Evolutionary conservation across 2,113 vertebrate species (phyloP), one percentile per base, ranked within the genome.

Genomic region (Gila orcuttii): DNA sequence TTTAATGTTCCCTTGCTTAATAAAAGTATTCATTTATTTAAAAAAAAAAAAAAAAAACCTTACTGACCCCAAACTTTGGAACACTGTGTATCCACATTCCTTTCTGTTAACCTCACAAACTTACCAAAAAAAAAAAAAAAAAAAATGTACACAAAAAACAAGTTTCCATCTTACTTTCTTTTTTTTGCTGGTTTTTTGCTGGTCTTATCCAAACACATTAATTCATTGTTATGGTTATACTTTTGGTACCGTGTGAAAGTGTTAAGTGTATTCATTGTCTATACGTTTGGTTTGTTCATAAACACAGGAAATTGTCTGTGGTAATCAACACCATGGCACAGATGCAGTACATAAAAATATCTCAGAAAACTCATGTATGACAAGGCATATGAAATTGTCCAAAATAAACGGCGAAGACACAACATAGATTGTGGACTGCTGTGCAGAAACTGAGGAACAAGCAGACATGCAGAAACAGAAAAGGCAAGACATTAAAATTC

Each of bases 381-480:
- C 11, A 15, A 74, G 39, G 11, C 11, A 13, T 47, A 47, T 15
- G 12, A 47, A 47, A 66, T 25, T 1, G 25, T 15, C 39, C 23
- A 13, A 74, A 74, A 74, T 45, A 74, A 25, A 74, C 10, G 25
- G n/a, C 59, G 10, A 25, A 62, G 59, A 62, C n/a, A 62, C 23
- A 62, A n/a, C 39, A 45, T 25, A 47, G 12, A 74, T 25, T 47
- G 42, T 47, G 42, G 23, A 45, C 71, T 25, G 69, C 39, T n/a
- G 59, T 25, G 39, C 21, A 25, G 21, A 42, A 15, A 74, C 39
- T 47, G 42, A 47, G 42, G 42, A 74, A 47, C 39, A 15, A 15
- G 42, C 71, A 25, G 42, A 74, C 25, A 47, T 47, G 23, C 71
- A 74, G 42, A 74, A 74, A 8, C 71, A 74, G 71, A 74, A 47